Base-by-base conservation (phyloP, 2,113 vertebrate species). In the Tauraco erythrolophus region DNA sequence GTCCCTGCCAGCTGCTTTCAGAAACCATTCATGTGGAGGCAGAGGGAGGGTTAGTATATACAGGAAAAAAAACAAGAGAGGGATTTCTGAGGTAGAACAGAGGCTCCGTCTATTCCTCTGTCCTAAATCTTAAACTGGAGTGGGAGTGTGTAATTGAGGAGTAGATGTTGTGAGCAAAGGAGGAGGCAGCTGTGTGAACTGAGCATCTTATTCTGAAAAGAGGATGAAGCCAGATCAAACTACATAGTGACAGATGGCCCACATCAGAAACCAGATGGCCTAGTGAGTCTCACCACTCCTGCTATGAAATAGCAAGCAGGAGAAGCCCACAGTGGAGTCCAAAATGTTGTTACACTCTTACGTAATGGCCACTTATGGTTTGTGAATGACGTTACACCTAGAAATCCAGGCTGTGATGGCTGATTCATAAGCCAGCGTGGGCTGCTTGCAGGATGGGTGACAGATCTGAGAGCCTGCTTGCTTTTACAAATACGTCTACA, bases 221-320 rank as follows among this genome's bases (percentile, higher is more conserved):
- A 64, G 53, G 77, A 71, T 64, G 89, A 75, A 95, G 81, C 33
- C 65, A 66, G 39, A 93, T 19, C 60, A 78, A 61, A 43, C 80
- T 91, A 9, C 11, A 3, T 25, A 53, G 81, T 57, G 61, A 78
- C 94, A 96, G 92, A 96, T 91, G 89, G 77, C 37, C 65, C 28
- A 12, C 45, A 7, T 62, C 74, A 89, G 93, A 72, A 95, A 94
- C 56, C 94, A 94, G 87, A 92, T 96, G 92, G 89, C 43, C 35
- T 33, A 51, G 33, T 30, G 56, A n/a, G 69, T 78, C 84, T 46
- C 51, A 39, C 31, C 28, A 33, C 13, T 87, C 64, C 43, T 62
- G 22, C 48, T 65, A 31, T 19, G 81, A 84, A 82, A 68, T 2
- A 79, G 50, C n/a, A 69, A 88, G 53, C 1, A 15, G 48, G 33